Evolutionary conservation across 1,140 invertebrate genomes (phyloP), one percentile per base, ranked within the genome.

Genomic region (Zaprionus davidi): DNA sequence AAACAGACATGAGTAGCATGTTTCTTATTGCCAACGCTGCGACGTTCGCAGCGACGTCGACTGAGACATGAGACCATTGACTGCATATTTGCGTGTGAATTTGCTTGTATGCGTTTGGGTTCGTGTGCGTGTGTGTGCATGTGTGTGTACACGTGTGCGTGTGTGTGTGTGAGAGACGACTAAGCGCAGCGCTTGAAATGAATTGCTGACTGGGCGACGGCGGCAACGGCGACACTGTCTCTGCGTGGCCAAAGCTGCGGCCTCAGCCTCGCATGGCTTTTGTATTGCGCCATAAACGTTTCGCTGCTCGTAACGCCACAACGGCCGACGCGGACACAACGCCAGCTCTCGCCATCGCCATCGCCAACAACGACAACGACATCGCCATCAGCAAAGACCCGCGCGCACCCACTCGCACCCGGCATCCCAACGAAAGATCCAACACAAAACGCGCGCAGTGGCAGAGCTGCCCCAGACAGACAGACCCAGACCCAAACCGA

Each of bases 271-370:
- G 79, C 88, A 91, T 91, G 87, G 91, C 91, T 92, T 92, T 92
- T 92, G 91, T 92, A 92, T 92, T 92, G 91, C 86, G 85, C 86
- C 91, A 92, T 92, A 92, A 92, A 92, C 91, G 91, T 91, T 92
- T 91, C 86, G 91, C 91, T 92, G 90, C 83, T 92, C 91, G 90
- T 92, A 92, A 92, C 91, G 91, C 91, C 81, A 87, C 84, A 92
- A 92, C 91, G 91, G 82, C 90, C 85, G 85, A 80, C 78, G 86
- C 82, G 82, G 82, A 82, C 81, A 75, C 76, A 77, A 64, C 70
- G 75, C 70, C 62, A 72, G 44, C 46, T 51, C 46, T 51, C 46
- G 46, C 46, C 71, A 68, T 57, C 60, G 73, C 13, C 38, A 44
- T 44, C n/a, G 41, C 15, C 41, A 53, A 17, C 22, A 17, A 12